Evolutionary conservation across 2,113 vertebrate genomes (phyloP).

Genomic region (Antechinus stuartii): DNA sequence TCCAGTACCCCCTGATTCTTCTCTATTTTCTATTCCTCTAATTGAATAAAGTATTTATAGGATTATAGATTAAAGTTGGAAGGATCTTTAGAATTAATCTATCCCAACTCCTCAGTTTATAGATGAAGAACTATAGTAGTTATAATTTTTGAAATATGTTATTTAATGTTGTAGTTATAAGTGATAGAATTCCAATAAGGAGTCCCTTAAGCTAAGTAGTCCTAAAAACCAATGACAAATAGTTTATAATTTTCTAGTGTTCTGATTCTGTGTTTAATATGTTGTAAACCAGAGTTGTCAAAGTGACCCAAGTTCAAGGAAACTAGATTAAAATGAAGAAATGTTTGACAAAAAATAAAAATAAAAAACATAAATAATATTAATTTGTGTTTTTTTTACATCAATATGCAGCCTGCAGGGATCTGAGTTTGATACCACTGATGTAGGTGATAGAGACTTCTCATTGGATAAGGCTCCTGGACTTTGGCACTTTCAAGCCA

Average conservation of each 20-base stretch:
- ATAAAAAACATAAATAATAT: background rate
- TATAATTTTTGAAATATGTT: background rate
- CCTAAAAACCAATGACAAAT: background rate
- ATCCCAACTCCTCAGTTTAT: background rate
- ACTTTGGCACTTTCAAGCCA: background rate
- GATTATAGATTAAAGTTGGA: background rate
- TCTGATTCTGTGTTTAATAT: background rate
- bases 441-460: background rate
- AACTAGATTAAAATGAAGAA: background rate
- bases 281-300: background rate
- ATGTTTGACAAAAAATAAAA: background rate
- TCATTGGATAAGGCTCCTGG: background rate
- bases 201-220: background rate
- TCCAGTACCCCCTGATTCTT: background rate
- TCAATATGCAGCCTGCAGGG: background rate
- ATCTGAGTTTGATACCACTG: background rate
- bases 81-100: background rate
- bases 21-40: background rate
- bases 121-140: background rate
- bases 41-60: background rate
- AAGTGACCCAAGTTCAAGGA: background rate
- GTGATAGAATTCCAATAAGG: background rate
- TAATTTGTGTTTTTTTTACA: background rate
- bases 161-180: background rate
- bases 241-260: background rate